Evolutionary conservation across 2,888 invertebrate genomes (phyloP), one percentile per base, ranked within the genome.

Genomic region (Halictus ligatus): DNA sequence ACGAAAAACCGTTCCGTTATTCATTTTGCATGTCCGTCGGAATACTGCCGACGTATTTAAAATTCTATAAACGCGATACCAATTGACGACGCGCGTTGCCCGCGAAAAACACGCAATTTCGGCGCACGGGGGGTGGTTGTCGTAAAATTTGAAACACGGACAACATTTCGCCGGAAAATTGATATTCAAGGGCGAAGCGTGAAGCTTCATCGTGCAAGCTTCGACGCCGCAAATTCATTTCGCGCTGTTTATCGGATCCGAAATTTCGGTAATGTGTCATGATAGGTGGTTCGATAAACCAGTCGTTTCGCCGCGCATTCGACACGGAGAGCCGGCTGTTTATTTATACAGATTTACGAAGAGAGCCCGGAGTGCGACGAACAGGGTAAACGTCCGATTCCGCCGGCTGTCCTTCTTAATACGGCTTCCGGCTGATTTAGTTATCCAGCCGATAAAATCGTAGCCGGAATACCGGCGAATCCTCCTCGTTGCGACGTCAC

Each of bases 401-500:
- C 35, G 25, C 81, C 46, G 21, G 12, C 69, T 71, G 60, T 71
- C 48, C 54, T 43, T 58, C 81, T 83, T 83, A 50, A 83, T 83
- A 83, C 60, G 83, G 21, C 46, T 29, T 54, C 46, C n/a, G 35
- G n/a, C 50, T 69, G 82, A 82, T 84, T 82, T 84, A 82, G 69
- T 77, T 82, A 75, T 74, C 74, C 64, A 5, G 60, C 60, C 75
- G 78, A 84, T 84, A 74, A 84, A 82, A 84, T 84, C 60, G 64
- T 48, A 67, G 58, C 40, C 21, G 25, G 35, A 25, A 46, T 29
- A 71, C 40, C 46, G 67, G 77, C 25, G 73, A 58, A 69, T 48
- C 77, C 77, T 73, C 78, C 78, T 77, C 29, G 74, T 78, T 74
- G 60, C 69, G 43, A 71, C 69, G 77, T 75, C 82, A 54, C 46